These are phyloP conservation scores for Schizaphis graminum DNA, from an alignment of 2,888 invertebrate genomes.

Conservation along the genomic window DNA sequence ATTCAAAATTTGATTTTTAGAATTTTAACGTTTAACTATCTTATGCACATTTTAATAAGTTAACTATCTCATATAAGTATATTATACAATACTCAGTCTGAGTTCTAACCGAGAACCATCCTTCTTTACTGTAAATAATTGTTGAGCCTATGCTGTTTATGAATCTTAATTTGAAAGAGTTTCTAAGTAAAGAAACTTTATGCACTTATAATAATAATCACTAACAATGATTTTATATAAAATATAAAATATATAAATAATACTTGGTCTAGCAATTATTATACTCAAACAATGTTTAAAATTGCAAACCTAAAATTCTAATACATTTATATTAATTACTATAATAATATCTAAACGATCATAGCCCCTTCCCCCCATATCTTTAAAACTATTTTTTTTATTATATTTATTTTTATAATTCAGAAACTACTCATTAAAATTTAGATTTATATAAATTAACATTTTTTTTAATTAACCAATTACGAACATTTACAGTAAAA, in stretches of 20 bases:
- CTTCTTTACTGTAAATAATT: neutral
- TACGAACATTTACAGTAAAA: neutral
- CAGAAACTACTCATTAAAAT: neutral
- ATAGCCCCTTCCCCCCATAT: neutral
- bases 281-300: neutral
- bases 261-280: neutral
- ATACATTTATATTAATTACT: neutral
- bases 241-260: neutral
- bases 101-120: neutral
- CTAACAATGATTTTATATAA: neutral
- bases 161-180: neutral
- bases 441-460: neutral
- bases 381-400: too few relatives aligned
- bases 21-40: neutral
- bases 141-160: neutral
- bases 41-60: neutral
- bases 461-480: neutral
- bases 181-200: neutral
- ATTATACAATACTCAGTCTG: neutral
- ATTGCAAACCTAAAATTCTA: neutral
- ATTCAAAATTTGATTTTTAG: neutral
- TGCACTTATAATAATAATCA: neutral
- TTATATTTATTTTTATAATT: neutral
- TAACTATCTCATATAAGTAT: neutral
- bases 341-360: neutral